Base-by-base conservation (phyloP, 1,140 invertebrate species). In the Gonatopus flavifemur region DNA sequence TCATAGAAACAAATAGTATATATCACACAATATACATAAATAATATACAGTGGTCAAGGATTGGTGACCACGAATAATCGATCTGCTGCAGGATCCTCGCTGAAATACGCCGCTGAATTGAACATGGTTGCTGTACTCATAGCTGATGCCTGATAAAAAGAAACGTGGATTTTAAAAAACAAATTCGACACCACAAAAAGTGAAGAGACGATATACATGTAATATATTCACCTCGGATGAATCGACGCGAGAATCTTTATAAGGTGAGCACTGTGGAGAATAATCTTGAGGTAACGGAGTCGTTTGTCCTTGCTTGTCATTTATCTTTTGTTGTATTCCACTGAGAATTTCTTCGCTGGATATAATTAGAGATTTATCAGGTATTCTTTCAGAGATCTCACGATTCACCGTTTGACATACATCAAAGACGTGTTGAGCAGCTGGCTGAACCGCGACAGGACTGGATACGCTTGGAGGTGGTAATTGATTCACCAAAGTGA, bases 21-120 rank as follows among this genome's bases (percentile, higher is more conserved):
- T 72, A 76, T 67, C 54, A 70, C 74, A 72, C 66, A 74, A 72
- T 76, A 75, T 74, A 71, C 64, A 70, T 64, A 59, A 51, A 41
- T 46, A 76, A 75, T 77, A 59, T 74, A 74, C 71, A 78, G 40
- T 66, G 52, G 71, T 77, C 76, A 78, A 74, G 72, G 73, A 66
- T 74, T 76, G 51, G 76, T 72, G n/a, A 78, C 70, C 49, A 69
- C 62, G 51, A 77, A 78, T 19, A 77, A 62, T 46, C 67, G 74
- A 66, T 78, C 76, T 31, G 76, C 66, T 13, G 66, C 66, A 24
- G 76, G 69, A 70, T 78, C 74, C 41, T 78, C 74, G 42, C 43
- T 73, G 55, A 78, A 78, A 57, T 77, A 78, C 18, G 72, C 66
- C 19, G 74, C 71, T 13, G 76, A 77, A 59, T 78, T 78, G 52